These are phyloP conservation scores for Pristionchus fissidentatus DNA, from an alignment of 2,888 invertebrate species.

Conservation along the genomic window DNA sequence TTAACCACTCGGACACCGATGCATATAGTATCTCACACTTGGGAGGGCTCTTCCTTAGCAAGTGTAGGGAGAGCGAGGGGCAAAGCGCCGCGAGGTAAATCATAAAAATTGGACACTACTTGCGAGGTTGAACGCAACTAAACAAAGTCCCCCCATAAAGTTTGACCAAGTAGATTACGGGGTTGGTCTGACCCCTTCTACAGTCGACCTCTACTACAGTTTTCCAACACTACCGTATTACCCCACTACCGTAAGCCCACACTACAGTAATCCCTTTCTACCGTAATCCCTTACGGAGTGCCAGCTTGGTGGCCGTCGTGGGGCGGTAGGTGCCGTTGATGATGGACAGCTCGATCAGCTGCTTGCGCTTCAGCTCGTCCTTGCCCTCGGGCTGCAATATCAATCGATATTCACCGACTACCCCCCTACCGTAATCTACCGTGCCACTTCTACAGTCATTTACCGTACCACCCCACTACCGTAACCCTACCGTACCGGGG, in stretches of 20 bases:
- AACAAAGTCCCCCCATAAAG: too few relatives aligned
- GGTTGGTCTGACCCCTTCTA: background rate
- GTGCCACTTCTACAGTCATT: too few relatives aligned
- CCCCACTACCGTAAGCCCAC: background rate
- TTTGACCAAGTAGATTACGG: background rate
- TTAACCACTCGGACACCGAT: slow-evolving; percentile 54
- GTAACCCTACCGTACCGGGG: slow-evolving; percentile 29
- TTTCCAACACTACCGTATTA: background rate
- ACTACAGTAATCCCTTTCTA: too few relatives aligned
- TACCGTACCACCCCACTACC: background rate
- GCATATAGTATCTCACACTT: background rate
- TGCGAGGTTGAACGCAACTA: too few relatives aligned
- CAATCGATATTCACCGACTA: background rate
- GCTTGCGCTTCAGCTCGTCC: slow-evolving; percentile 98
- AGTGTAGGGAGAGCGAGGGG: background rate
- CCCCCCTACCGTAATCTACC: slow-evolving; percentile 11
- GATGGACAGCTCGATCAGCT: slow-evolving; percentile 99
- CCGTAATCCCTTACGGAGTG: slow-evolving; percentile 43
- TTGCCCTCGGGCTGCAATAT: slow-evolving; percentile 93
- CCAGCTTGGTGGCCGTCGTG: slow-evolving; percentile 51
- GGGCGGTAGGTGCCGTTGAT: slow-evolving; percentile 97
- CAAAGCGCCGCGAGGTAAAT: background rate
- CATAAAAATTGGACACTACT: background rate
- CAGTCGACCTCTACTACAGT: background rate
- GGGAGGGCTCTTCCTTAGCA: background rate